Base-by-base conservation (phyloP, 2,888 invertebrate species). In the Drosophila lutescens region DNA sequence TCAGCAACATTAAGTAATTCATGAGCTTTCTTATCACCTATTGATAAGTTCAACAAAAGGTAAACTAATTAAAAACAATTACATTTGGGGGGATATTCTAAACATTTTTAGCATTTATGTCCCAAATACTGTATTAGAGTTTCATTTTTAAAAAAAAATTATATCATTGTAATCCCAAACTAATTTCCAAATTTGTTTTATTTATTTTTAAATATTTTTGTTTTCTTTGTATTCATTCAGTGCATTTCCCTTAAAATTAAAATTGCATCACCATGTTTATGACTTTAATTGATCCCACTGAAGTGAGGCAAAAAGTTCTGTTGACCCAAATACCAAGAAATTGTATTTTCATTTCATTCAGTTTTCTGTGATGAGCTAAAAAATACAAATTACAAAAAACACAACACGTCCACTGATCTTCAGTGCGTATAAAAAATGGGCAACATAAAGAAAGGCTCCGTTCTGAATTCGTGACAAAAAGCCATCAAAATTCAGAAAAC, bases 311-410 rank as follows among this genome's bases (percentile, higher is more conserved):
- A 66, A 74, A 49, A 74, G n/a, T 32, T 70, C 36, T 26, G 49
- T 44, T 83, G 88, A 88, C 84, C 88, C 66, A 84, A 83, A 86
- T 84, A 69, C 84, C 84, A 61, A 43, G 46, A 47, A 53, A 67
- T 66, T 65, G 60, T 73, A 54, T 67, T 68, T 57, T 49, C 60
- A 85, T 68, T 81, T 70, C 49, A 71, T 60, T 71, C 53, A 70
- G 57, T 26, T 36, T 66, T 41, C 54, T 57, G 53, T 38, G 50
- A 51, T 63, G 46, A 23, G 57, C 44, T 5, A 55, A 67, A 62
- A 17, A 43, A 8, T 26, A 30, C 12, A 66, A 59, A 69, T 2
- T 1, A 10, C 7, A 73, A 78, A 78, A 36, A 40, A 20, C 30
- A 23, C 26, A 56, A 34, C 23, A 36, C 17, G 34, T 46, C 9